Evolutionary conservation across 2,113 vertebrate species (phyloP), one percentile per base, ranked within the genome.

Genomic region (Origma solitaria): DNA sequence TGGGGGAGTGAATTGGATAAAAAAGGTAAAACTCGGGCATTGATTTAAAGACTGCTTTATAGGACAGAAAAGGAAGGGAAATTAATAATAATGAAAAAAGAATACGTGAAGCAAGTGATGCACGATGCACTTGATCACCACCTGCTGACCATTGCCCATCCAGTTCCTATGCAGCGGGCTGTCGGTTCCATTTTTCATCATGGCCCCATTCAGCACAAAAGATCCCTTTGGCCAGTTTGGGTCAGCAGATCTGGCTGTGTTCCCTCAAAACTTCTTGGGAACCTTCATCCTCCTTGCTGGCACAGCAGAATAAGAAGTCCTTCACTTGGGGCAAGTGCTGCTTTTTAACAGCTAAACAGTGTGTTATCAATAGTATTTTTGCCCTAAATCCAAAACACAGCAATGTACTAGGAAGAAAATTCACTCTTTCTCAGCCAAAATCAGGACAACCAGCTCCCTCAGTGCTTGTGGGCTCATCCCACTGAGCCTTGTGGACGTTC

Each of bases 41-140:
- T 56, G 15, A 30, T 44, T 24, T 44, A 30, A 79, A 35, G 24
- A 30, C 3, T 19, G 13, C 37, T 54, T 44, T 65, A 37, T 15
- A 37, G 38, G 11, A 44, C 20, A 54, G 31, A 42, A 79, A 51
- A 64, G 6, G 11, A 78, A 51, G 4, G 22, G 13, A 50, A 51
- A 51, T 17, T 21, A 51, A 35, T 44, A 35, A 14, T 35, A 64
- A 28, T 2, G 1, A n/a, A 22, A 64, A 62, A n/a, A 11, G 8
- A 51, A 22, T 28, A 18, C 1, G 0, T 2, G 2, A 53, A 18
- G 28, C 19, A 53, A 42, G 8, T 22, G 24, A n/a, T n/a, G 11
- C 10, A 35, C 11, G 15, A 15, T 2, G 7, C 11, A 53, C 17
- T 18, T 64, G 49, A 35, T 64, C 24, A 35, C 11, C 11, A 79